These are phyloP conservation scores for Apotomis betuletana DNA, from an alignment of 2,888 invertebrate genomes.

Conservation along the genomic window DNA sequence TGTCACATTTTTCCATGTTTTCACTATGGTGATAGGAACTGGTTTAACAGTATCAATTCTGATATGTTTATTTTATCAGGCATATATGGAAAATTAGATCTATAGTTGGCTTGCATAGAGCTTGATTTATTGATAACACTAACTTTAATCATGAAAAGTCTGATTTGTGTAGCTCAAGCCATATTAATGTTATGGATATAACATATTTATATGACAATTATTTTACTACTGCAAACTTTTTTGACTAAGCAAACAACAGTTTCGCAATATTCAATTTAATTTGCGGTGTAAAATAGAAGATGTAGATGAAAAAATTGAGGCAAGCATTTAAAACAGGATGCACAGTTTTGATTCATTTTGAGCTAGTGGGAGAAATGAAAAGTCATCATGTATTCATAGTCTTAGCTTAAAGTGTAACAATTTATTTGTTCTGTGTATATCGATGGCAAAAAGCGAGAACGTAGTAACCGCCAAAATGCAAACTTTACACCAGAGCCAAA, in stretches of 20 bases:
- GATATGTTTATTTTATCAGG: conserved; percentile 74
- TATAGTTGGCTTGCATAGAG: not conserved
- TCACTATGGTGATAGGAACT: conserved; percentile 89
- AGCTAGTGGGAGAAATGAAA: conserved; percentile 1
- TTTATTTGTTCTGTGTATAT: conserved; percentile 29
- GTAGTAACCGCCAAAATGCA: no score
- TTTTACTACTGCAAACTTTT: not conserved
- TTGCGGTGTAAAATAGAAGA: not conserved
- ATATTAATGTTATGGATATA: not conserved
- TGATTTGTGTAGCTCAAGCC: conserved; percentile 8
- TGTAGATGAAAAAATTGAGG: not conserved
- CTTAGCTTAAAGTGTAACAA: not conserved
- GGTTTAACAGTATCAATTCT: conserved; percentile 86
- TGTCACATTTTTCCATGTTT: conserved; percentile 81
- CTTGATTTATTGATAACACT: not conserved
- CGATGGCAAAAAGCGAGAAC: no score
- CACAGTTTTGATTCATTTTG: not conserved
- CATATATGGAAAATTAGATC: conserved; percentile 58
- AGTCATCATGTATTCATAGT: not conserved
- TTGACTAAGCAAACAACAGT: not conserved
- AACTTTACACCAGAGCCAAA: no score
- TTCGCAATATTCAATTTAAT: not conserved
- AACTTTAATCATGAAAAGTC: conserved; percentile 3
- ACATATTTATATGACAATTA: not conserved
- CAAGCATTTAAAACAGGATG: conserved; percentile 11